A percentile compares a stretch with the other conserved stretches of the same genome.
phyloP scores from a whole-genome alignment of 2,888 invertebrate genomes.

The Leptura quadrifasciata region DNA sequence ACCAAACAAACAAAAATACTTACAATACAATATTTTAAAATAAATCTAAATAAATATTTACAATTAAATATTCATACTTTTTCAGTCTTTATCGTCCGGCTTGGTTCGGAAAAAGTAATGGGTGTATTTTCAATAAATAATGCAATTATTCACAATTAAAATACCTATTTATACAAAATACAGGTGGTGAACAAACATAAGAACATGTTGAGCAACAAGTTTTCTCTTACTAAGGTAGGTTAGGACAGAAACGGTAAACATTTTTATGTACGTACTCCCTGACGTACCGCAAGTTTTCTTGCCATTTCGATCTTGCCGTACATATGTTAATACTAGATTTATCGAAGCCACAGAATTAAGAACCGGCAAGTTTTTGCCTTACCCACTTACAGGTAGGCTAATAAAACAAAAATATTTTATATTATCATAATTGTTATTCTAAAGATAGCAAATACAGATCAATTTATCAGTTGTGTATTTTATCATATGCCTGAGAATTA shows the following conservation, averaged over 20 bases:
- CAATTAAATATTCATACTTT: slow-evolving; percentile 42
- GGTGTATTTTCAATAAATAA: slow-evolving; percentile 6
- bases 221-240: background rate
- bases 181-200: background rate
- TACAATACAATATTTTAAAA: slow-evolving; percentile 31
- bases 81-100: slow-evolving; percentile 52
- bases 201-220: slow-evolving; percentile 19
- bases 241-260: slow-evolving; percentile 4
- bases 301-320: no score
- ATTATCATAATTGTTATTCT: background rate
- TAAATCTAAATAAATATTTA: slow-evolving; percentile 34
- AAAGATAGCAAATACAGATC: background rate
- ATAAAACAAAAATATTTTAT: background rate
- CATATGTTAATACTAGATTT: background rate
- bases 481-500: no score
- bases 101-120: slow-evolving; percentile 35
- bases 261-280: background rate
- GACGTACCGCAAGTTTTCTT: background rate
- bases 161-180: background rate
- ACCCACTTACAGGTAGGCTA: background rate
- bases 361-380: background rate
- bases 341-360: background rate
- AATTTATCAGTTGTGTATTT: no score
- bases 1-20: slow-evolving; percentile 31
- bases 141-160: slow-evolving; percentile 13